Base-by-base conservation (phyloP, 2,888 invertebrate species). In the Acleris laterana region DNA sequence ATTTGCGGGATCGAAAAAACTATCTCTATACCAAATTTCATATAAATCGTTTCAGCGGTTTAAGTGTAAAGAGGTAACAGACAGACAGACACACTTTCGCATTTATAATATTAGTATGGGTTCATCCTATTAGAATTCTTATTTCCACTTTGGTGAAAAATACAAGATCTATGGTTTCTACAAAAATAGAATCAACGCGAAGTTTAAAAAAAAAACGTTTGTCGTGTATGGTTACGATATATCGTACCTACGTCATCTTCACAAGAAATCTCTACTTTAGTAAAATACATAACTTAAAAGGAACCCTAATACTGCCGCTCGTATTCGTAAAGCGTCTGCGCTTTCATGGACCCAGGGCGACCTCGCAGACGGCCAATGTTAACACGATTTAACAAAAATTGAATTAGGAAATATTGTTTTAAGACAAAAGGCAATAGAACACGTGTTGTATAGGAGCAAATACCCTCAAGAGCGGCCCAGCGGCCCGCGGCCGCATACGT, bases 401-500 rank as follows among this genome's bases (percentile, higher is more conserved):
- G 68, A 71, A 71, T 71, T 72, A 72, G 70, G 70, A 73, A 74
- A 73, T 71, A 76, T 78, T 77, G 74, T 81, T 71, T 74, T 74
- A 72, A 68, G 69, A 74, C 70, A 71, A 70, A 75, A 64, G 73
- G 69, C 74, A 74, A 72, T 74, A 76, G 72, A 72, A 75, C 75
- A 79, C 74, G 76, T 78, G 76, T 80, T 70, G 65, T 71, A 69
- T 64, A 68, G 60, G 66, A 59, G 69, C 68, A 63, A 76, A 79
- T 72, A 74, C 74, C 71, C 72, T 69, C 67, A 66, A 74, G 77
- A 70, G 72, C 69, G 65, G 64, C 69, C 55, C 53, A 49, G 61
- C 49, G 66, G 68, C 72, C 73, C 68, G 69, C 67, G 72, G 73
- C 65, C 57, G 57, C 62, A 71, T 77, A 83, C 84, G 84, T 84